phyloP scores from a whole-genome alignment of 1,140 invertebrate genomes.

The Drosophila oshimai region DNA sequence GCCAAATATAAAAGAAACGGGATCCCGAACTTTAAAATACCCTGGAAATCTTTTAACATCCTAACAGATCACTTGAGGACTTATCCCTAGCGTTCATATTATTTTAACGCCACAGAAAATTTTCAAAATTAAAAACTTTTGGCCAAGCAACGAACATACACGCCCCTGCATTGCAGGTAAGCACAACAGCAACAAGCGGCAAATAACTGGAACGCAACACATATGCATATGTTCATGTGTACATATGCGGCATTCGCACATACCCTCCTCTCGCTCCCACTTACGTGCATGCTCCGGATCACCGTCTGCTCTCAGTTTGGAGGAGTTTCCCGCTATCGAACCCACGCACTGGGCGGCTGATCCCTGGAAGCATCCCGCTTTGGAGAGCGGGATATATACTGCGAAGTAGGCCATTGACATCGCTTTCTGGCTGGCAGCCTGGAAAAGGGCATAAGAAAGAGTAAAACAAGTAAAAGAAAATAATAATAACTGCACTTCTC shows the following conservation, averaged over 20 bases:
- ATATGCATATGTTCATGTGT: background rate
- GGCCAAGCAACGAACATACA: background rate
- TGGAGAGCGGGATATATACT: slow-evolving; percentile 62
- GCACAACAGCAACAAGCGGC: slow-evolving; percentile 22
- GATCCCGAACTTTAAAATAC: background rate
- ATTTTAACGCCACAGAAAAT: no score
- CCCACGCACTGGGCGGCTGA: slow-evolving; percentile 40
- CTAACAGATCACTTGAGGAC: no score
- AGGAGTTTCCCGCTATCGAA: slow-evolving; percentile 57
- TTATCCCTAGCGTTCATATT: no score
- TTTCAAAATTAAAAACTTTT: background rate
- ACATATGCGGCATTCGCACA: no score
- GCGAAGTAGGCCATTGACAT: slow-evolving; percentile 68
- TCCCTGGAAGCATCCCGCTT: slow-evolving; percentile 53
- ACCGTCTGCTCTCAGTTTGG: slow-evolving; percentile 6
- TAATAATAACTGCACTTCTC: background rate
- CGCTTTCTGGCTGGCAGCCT: no score
- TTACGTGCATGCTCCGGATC: slow-evolving; percentile 69
- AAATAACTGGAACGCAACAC: slow-evolving; percentile 18
- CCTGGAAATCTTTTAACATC: background rate
- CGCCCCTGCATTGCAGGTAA: background rate
- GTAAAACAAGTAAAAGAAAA: background rate
- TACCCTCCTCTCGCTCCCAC: slow-evolving; percentile 12
- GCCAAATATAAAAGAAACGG: background rate
- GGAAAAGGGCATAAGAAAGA: background rate